Conservation (phyloP, 2,888 invertebrate genomes). For the Andrena minutula region DNA sequence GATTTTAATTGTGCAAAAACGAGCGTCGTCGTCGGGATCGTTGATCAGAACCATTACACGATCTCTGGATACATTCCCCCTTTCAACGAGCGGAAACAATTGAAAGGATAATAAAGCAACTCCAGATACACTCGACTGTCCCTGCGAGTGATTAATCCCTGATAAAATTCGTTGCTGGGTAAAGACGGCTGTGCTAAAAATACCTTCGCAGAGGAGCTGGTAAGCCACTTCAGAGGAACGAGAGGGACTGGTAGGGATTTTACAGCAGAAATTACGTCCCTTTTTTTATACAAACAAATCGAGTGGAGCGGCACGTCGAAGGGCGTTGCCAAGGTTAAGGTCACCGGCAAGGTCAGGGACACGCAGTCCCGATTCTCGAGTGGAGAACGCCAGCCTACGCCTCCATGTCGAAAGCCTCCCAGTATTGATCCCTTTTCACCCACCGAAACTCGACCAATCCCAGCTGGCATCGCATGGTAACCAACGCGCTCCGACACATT, state of each 20-base stretch:
- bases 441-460: constrained; percentile 77
- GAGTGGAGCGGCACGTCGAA: constrained; percentile 42
- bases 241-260: background rate
- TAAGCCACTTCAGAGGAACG: too few relatives aligned
- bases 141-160: too few relatives aligned
- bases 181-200: too few relatives aligned
- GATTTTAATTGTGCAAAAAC: constrained; percentile 64
- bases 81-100: too few relatives aligned
- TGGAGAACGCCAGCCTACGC: constrained; percentile 74
- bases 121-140: too few relatives aligned
- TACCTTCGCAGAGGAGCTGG: too few relatives aligned
- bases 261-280: background rate
- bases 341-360: constrained; percentile 65
- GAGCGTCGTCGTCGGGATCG: constrained; percentile 45
- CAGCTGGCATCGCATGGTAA: constrained; percentile 69
- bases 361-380: constrained; percentile 68
- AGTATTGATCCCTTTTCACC: constrained; percentile 80
- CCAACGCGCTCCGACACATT: constrained; percentile 63
- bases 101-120: too few relatives aligned
- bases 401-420: constrained; percentile 75
- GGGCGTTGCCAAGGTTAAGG: constrained; percentile 70
- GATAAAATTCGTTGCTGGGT: too few relatives aligned
- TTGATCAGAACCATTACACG: constrained; percentile 15
- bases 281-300: constrained; percentile 4
- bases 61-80: too few relatives aligned